A percentile compares a stretch with the other conserved stretches of the same genome.
phyloP scores from a whole-genome alignment of 2,113 vertebrate genomes.

The Cricetomys ansorgei region DNA sequence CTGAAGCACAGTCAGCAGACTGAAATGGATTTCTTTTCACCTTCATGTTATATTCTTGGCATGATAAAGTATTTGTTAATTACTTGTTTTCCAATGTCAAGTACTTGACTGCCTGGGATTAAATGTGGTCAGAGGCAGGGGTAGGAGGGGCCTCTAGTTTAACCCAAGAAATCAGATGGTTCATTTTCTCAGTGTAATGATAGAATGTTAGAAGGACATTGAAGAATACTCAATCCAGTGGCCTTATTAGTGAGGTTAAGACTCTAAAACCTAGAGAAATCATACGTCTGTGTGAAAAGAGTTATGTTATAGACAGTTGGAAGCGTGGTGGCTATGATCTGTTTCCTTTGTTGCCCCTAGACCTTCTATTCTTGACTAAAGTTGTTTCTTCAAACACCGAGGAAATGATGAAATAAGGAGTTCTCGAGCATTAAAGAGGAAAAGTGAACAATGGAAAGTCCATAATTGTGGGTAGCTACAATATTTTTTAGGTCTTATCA shows the following conservation, averaged over 20 bases:
- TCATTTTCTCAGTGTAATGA: background rate
- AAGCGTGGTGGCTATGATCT: background rate
- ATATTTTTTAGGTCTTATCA: background rate
- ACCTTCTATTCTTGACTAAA: background rate
- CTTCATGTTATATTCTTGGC: constrained; percentile 56
- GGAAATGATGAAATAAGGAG: background rate
- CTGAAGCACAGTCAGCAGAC: constrained; percentile 62
- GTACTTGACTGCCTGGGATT: background rate
- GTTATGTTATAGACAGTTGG: background rate
- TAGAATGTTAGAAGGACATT: background rate
- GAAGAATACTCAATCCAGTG: background rate
- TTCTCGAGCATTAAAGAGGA: background rate
- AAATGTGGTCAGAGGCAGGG: background rate
- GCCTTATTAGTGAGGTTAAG: constrained; percentile 1
- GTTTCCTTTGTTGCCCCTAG: background rate
- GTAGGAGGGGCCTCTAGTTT: background rate
- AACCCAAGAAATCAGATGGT: background rate
- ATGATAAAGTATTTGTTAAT: constrained; percentile 44
- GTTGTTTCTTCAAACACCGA: background rate
- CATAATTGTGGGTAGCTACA: background rate
- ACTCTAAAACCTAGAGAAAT: constrained; percentile 10
- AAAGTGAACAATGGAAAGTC: background rate
- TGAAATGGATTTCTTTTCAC: constrained; percentile 36
- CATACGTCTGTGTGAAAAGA: background rate
- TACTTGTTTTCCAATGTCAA: constrained; percentile 47